Conservation (phyloP, 2,888 invertebrate genomes). For the Cephus rjabovi region DNA sequence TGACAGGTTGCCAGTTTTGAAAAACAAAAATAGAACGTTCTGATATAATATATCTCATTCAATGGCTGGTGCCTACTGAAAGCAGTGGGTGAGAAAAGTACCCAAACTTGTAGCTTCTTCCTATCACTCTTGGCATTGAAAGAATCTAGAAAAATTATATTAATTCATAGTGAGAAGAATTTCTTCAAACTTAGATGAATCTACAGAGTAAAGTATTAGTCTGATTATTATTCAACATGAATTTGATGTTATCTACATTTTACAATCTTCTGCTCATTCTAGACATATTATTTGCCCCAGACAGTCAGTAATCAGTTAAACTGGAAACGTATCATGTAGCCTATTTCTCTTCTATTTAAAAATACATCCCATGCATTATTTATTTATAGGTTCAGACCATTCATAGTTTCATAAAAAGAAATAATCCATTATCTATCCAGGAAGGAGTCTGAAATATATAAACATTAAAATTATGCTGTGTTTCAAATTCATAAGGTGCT, state of each 20-base stretch:
- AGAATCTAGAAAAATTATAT: neutral
- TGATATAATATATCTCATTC: slow-evolving; percentile 10
- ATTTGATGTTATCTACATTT: neutral
- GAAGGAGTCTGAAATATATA: neutral
- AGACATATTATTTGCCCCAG: neutral
- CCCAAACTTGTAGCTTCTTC: neutral
- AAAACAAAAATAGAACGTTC: slow-evolving; percentile 9
- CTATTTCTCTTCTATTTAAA: neutral
- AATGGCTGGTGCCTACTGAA: neutral
- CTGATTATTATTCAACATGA: neutral
- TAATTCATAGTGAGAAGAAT: neutral
- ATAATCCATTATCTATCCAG: neutral
- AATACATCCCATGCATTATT: neutral
- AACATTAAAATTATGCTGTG: neutral
- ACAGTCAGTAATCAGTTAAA: neutral
- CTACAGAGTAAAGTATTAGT: neutral
- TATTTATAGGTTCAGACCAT: neutral
- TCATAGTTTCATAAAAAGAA: neutral
- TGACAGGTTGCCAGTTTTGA: slow-evolving; percentile 10
- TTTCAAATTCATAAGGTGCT: neutral
- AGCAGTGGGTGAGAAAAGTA: neutral
- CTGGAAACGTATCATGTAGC: neutral
- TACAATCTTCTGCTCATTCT: neutral
- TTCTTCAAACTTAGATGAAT: neutral
- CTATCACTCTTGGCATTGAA: neutral